Evolutionary conservation across 2,113 vertebrate species (phyloP).

Genomic region (Lathamus discolor): DNA sequence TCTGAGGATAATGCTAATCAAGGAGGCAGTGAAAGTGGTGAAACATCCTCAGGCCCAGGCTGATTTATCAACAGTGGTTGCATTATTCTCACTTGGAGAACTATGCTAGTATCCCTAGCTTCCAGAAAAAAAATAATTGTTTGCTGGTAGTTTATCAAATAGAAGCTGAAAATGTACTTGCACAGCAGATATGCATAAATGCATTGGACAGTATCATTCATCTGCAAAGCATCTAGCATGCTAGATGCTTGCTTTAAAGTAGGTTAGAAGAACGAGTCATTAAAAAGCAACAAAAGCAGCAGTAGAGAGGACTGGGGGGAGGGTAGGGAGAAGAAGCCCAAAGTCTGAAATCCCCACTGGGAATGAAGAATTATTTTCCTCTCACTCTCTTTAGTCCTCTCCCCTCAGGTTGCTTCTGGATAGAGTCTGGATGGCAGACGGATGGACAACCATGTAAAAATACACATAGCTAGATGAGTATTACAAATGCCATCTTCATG

Average conservation of each 20-base stretch:
- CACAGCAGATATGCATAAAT: conserved; percentile 50
- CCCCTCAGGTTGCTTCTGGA: neutral
- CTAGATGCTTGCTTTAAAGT: conserved; percentile 14
- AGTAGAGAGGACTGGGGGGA: neutral
- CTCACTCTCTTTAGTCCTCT: neutral
- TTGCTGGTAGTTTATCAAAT: conserved; percentile 30
- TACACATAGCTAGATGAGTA: neutral
- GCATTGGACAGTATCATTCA: conserved; percentile 39
- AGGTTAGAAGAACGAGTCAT: conserved; percentile 43
- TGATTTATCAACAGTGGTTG: conserved; percentile 40
- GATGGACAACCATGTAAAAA: neutral
- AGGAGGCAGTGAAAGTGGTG: neutral
- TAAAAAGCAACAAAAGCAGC: conserved; percentile 32
- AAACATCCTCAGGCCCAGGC: neutral
- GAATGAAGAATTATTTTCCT: neutral
- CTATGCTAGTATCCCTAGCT: neutral
- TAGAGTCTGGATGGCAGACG: neutral
- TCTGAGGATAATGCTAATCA: conserved; percentile 51
- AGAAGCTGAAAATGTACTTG: conserved; percentile 40
- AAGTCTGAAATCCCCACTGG: neutral
- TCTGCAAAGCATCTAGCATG: conserved; percentile 46
- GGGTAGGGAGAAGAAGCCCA: neutral
- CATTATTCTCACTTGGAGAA: conserved; percentile 13
- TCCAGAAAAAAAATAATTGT: neutral
- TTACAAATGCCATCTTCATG: neutral